These are phyloP conservation scores for Plebejus anna DNA, from an alignment of 2,888 invertebrate species.

Conservation along the genomic window DNA sequence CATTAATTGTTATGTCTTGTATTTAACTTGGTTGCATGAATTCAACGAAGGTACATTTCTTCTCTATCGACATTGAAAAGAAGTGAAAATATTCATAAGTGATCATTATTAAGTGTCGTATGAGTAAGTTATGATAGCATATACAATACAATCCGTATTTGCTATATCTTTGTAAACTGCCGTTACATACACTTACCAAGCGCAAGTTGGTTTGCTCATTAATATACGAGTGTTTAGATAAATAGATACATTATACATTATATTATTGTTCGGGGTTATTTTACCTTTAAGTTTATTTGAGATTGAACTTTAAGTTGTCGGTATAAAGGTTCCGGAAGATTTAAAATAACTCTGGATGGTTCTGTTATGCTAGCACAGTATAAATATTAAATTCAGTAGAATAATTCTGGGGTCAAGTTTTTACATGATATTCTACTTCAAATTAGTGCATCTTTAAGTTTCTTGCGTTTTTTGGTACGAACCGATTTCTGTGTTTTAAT, in stretches of 20 bases:
- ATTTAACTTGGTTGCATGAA: too few species aligned
- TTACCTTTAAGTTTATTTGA: neutral
- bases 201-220: constrained; percentile 34
- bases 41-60: neutral
- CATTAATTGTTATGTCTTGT: too few species aligned
- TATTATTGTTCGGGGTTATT: neutral
- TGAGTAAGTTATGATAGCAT: neutral
- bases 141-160: neutral
- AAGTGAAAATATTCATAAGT: neutral
- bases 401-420: neutral
- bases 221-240: constrained; percentile 22
- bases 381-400: neutral
- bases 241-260: neutral
- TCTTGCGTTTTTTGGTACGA: too few species aligned
- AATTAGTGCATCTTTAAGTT: too few species aligned
- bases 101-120: neutral
- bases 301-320: neutral
- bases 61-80: neutral
- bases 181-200: constrained; percentile 31
- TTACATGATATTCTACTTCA: neutral
- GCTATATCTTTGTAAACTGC: neutral
- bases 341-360: neutral
- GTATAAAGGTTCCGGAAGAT: neutral
- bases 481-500: too few species aligned
- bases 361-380: neutral